Evolutionary conservation across 2,113 vertebrate species (phyloP), one percentile per base, ranked within the genome.

Genomic region (Rutilus rutilus): DNA sequence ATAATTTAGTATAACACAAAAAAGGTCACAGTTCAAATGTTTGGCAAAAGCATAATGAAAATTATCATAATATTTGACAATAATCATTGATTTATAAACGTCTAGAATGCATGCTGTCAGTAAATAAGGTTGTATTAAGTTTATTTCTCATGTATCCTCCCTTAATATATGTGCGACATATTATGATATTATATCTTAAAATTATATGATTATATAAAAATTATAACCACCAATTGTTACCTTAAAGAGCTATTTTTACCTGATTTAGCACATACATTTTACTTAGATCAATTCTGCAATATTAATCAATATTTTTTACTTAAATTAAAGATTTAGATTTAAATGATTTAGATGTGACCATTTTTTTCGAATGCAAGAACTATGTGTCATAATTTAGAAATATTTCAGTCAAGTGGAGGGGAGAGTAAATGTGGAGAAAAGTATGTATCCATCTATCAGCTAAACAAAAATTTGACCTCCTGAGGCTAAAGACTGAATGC

Each of bases 401-500:
- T 74, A 21, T 71, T 23, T 39, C 0, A 39, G 42, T 71, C 23
- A 84, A 82, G 50, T 47, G 62, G 69, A 78, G 21, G 15, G 60
- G 9, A 39, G 59, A 33, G 78, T 74, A 33, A 84, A 50, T 25
- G 19, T 11, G 57, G 57, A 80, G 50, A 69, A 42, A 64, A 54
- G 19, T 17, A 85, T n/a, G n/a, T 33, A 65, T 80, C 74, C n/a
- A 67, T 85, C 25, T 36, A n/a, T 79, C 57, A 76, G 73, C 73
- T 84, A 33, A 25, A 54, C 86, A 87, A 85, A 50, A 8, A 33
- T 33, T 33, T 33, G 8, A 36, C 6, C 75, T 83, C 86, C 52
- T 82, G 73, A 12, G 30, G 59, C 57, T 57, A 60, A 52, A 54
- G 25, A 90, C 21, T 30, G 59, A 45, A 27, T 33, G 25, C 79